These are phyloP conservation scores for Gephyroberyx darwinii DNA, from an alignment of 2,797 vertebrate genomes.

Conservation along the genomic window DNA sequence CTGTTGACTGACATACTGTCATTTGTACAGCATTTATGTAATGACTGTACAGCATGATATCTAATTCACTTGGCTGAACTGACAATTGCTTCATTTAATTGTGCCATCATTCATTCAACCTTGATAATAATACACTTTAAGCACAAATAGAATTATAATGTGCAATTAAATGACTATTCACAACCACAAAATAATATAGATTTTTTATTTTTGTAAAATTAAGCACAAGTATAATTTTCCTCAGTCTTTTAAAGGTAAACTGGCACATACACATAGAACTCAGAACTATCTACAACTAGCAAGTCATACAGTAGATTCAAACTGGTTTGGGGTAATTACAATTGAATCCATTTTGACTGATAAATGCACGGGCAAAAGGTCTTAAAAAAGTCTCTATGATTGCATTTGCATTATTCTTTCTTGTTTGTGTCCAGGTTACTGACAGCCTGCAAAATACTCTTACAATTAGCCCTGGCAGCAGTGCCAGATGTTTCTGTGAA, in stretches of 20 bases:
- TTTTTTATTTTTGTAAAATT: too few species aligned
- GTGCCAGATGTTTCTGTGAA: slow-evolving; percentile 79
- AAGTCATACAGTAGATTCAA: neutral
- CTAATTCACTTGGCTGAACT: slow-evolving; percentile 26
- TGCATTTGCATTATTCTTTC: slow-evolving; percentile 69
- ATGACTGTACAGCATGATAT: slow-evolving; percentile 41
- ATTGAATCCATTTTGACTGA: slow-evolving; percentile 28
- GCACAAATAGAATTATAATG: neutral
- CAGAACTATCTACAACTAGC: slow-evolving; percentile 1
- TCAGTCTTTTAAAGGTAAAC: neutral
- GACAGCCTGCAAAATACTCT: slow-evolving; percentile 78
- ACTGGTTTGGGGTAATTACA: slow-evolving; percentile 21
- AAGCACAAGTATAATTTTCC: neutral
- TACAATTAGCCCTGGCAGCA: slow-evolving; percentile 79
- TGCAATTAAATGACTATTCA: slow-evolving; percentile 7
- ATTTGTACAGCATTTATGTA: slow-evolving; percentile 46
- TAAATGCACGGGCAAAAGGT: slow-evolving; percentile 28
- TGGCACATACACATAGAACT: neutral
- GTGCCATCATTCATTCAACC: slow-evolving; percentile 40
- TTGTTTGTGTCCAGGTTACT: slow-evolving; percentile 78
- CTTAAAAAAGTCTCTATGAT: slow-evolving; percentile 52
- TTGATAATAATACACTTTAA: slow-evolving; percentile 7
- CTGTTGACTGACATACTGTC: slow-evolving; percentile 68
- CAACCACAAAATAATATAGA: neutral
- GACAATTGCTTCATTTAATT: slow-evolving; percentile 47